phyloP scores from a whole-genome alignment of 2,888 invertebrate species.

The Andrena minutula region DNA sequence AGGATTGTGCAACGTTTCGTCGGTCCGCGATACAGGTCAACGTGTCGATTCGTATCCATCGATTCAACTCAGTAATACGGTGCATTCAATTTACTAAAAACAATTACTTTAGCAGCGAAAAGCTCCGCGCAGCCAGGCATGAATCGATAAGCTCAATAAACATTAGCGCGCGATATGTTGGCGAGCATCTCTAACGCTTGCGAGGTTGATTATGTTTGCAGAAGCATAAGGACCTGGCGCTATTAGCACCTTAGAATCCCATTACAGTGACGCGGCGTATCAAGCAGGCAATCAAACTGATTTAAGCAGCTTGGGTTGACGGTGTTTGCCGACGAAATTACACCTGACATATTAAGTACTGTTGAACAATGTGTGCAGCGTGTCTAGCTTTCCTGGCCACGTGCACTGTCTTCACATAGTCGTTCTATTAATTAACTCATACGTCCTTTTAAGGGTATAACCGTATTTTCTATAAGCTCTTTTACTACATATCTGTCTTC shows the following conservation, averaged over 20 bases:
- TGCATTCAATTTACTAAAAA: constrained; percentile 2
- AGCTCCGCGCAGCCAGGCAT: background rate
- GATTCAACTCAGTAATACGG: background rate
- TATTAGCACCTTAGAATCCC: constrained; percentile 61
- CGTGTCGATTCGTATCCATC: background rate
- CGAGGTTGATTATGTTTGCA: constrained; percentile 58
- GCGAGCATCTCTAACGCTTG: background rate
- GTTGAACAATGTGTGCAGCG: constrained; percentile 24
- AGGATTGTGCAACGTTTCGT: background rate
- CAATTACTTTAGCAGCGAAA: background rate
- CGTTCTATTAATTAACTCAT: constrained; percentile 2
- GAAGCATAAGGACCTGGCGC: constrained; percentile 54
- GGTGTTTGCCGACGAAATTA: constrained; percentile 58
- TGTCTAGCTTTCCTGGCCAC: constrained; percentile 4
- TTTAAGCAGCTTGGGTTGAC: constrained; percentile 46
- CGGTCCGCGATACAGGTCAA: background rate
- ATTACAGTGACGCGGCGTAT: constrained; percentile 51
- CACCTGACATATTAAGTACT: constrained; percentile 57
- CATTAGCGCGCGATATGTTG: constrained; percentile 13
- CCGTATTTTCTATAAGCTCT: too few species aligned
- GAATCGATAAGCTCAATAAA: constrained; percentile 19
- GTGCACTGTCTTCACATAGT: background rate
- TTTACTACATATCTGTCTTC: too few species aligned
- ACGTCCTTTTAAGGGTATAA: too few species aligned
- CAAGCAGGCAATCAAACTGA: constrained; percentile 60